These are phyloP conservation scores for Nomia melanderi DNA, from an alignment of 1,140 invertebrate species.

Conservation along the genomic window DNA sequence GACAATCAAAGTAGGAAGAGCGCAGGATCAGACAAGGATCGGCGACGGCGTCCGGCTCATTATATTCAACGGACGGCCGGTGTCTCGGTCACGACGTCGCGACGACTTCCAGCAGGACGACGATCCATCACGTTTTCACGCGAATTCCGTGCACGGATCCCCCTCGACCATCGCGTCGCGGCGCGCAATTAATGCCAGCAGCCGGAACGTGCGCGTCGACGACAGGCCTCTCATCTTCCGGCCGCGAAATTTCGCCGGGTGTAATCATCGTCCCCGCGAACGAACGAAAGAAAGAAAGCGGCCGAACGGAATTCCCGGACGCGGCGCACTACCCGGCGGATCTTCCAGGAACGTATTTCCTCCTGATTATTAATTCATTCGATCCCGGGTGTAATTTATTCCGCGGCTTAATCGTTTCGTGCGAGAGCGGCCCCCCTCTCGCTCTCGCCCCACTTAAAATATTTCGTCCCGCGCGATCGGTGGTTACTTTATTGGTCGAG, in stretches of 20 bases:
- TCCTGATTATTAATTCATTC: conserved; percentile 46
- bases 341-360: conserved; percentile 13
- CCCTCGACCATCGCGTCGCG: conserved; percentile 24
- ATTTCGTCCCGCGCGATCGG: conserved; percentile 4
- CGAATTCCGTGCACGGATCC: conserved; percentile 67
- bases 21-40: conserved; percentile 40
- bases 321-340: too few species aligned
- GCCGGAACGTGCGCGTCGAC: conserved; percentile 6
- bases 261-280: conserved; percentile 17
- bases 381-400: conserved; percentile 30
- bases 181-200: conserved; percentile 57
- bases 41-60: conserved; percentile 40
- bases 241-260: background rate
- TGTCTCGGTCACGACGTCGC: conserved; percentile 50
- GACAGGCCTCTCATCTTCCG: background rate
- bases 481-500: conserved; percentile 35
- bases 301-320: background rate
- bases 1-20: conserved; percentile 4
- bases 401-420: background rate
- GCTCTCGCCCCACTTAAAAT: background rate
- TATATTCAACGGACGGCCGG: conserved; percentile 53
- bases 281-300: too few species aligned
- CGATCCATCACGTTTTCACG: conserved; percentile 66
- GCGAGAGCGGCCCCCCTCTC: background rate
- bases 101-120: conserved; percentile 48